Percentiles rank a stretch among this genome's conserved stretches.
Conservation (phyloP, 2,113 vertebrate species). For the Chaenocephalus aceratus region DNA sequence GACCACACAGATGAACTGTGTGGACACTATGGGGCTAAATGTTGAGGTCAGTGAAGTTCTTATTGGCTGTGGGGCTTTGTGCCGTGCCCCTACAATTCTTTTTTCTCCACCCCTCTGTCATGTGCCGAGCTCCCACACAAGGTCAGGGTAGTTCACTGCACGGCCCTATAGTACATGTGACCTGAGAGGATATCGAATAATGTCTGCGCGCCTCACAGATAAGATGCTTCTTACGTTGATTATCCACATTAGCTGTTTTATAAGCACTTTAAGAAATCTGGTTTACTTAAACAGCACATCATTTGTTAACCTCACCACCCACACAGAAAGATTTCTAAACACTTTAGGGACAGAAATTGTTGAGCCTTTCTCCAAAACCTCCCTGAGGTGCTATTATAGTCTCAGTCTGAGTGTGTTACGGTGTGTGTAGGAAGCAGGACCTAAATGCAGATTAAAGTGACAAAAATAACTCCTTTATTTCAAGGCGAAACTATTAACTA, state of each 20-base stretch:
- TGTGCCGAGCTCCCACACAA: constrained; percentile 58
- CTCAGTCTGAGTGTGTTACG: background rate
- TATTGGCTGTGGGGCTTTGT: constrained; percentile 69
- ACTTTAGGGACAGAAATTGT: constrained; percentile 45
- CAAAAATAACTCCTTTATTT: too few relatives aligned
- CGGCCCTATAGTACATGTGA: constrained; percentile 13
- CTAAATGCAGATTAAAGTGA: too few relatives aligned
- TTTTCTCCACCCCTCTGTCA: constrained; percentile 75
- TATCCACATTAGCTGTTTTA: constrained; percentile 58
- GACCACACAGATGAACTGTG: constrained; percentile 58
- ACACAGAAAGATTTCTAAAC: constrained; percentile 59
- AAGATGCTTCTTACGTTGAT: constrained; percentile 51
- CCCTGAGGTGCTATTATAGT: constrained; percentile 44
- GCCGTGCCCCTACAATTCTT: constrained; percentile 64
- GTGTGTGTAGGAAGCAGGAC: too few relatives aligned
- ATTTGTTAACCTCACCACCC: constrained; percentile 66
- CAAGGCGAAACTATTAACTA: too few relatives aligned
- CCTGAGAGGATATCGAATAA: constrained; percentile 62
- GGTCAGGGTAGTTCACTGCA: constrained; percentile 38
- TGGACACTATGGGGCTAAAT: constrained; percentile 40
- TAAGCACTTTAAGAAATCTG: constrained; percentile 42
- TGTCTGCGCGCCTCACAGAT: constrained; percentile 70
- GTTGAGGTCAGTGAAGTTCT: constrained; percentile 64
- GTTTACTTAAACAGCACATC: constrained; percentile 37
- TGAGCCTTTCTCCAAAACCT: constrained; percentile 48